These are phyloP conservation scores for Corythornis leucogaster DNA, from an alignment of 2,797 vertebrate species.

Conservation along the genomic window DNA sequence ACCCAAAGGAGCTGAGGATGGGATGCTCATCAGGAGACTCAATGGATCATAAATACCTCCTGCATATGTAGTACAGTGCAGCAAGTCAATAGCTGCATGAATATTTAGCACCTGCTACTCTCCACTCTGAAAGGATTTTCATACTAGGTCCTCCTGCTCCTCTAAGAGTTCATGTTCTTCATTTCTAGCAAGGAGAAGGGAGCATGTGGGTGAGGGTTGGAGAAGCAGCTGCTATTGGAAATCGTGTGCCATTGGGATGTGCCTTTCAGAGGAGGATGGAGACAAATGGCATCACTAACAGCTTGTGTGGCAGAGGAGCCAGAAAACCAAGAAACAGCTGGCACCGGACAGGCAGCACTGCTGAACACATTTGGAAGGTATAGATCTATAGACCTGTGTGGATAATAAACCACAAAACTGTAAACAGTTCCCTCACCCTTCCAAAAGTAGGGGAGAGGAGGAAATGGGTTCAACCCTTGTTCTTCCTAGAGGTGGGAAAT, in stretches of 20 bases:
- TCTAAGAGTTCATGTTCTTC: accelerated
- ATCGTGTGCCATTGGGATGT: neutral
- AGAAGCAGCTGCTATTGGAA: neutral
- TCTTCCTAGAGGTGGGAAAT: neutral
- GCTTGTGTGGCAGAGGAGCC: neutral
- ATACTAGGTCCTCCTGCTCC: neutral
- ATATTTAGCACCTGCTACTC: neutral
- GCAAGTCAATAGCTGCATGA: neutral
- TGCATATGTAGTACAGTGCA: neutral
- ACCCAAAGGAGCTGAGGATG: neutral
- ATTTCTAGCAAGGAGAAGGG: neutral
- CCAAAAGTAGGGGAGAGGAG: neutral
- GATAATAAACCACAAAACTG: neutral
- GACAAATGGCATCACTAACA: neutral
- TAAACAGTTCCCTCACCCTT: neutral
- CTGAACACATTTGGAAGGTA: accelerated
- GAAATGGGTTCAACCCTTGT: neutral
- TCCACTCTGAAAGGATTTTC: neutral
- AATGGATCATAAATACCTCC: neutral
- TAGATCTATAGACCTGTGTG: neutral
- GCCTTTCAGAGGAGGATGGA: neutral
- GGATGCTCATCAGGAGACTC: neutral
- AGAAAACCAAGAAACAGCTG: neutral
- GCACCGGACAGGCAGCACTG: accelerated
- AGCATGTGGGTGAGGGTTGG: accelerated